Conservation (phyloP, 2,888 invertebrate genomes). For the Diaphora mendica region DNA sequence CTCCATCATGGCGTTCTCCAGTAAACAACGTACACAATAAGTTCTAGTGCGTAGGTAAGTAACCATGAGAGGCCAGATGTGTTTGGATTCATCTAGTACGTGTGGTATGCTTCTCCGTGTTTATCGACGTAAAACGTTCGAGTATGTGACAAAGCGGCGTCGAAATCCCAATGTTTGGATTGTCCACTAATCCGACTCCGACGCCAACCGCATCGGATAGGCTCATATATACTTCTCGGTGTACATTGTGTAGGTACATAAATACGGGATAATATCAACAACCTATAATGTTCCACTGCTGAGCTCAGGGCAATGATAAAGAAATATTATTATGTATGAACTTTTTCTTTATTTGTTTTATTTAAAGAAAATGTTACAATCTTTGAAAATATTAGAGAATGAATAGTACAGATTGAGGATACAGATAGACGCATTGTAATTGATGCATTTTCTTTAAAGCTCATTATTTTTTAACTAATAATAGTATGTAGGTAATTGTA, state of each 20-base stretch:
- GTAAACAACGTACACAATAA: not conserved
- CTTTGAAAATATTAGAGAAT: no score
- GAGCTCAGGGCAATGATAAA: not conserved
- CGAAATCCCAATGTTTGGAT: conserved; percentile 3
- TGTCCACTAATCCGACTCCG: not conserved
- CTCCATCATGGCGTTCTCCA: not conserved
- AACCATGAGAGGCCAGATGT: not conserved
- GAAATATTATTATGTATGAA: not conserved
- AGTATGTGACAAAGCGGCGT: conserved; percentile 1
- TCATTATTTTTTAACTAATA: no score
- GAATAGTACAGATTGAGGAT: no score
- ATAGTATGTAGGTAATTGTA: not conserved
- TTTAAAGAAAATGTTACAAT: no score
- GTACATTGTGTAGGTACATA: not conserved
- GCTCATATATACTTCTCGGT: not conserved
- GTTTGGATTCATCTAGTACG: not conserved
- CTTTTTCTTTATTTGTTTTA: no score
- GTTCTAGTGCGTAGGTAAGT: not conserved
- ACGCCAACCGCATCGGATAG: not conserved
- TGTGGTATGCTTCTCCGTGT: not conserved
- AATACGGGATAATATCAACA: no score
- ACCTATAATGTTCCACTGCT: no score
- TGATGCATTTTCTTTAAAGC: no score
- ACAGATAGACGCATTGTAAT: no score
- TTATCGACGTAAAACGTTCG: conserved; percentile 1